Conservation (phyloP, 2,113 vertebrate genomes). For the Oryzias woworae region DNA sequence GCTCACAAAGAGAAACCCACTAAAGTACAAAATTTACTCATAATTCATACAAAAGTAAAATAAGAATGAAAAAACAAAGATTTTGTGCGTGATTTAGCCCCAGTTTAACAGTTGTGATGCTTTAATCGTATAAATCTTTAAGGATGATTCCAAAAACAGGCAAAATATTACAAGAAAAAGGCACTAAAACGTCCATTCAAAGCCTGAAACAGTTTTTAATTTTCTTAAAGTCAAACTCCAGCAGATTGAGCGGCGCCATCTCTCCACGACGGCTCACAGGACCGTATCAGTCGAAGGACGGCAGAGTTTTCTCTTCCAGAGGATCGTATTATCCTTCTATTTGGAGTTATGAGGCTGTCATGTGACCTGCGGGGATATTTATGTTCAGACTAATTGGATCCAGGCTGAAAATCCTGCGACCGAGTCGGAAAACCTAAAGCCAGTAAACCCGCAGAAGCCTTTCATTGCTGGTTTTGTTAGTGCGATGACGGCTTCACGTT, state of each 20-base stretch:
- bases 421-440: background rate
- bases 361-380: slow-evolving; percentile 55
- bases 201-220: background rate
- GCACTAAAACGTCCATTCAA: background rate
- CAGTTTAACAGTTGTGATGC: too few species aligned
- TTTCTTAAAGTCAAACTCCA: slow-evolving; percentile 8
- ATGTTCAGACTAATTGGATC: slow-evolving; percentile 42
- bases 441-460: background rate
- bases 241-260: slow-evolving; percentile 42
- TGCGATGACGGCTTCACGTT: background rate
- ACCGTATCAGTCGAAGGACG: slow-evolving; percentile 46
- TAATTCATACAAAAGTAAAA: background rate
- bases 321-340: slow-evolving; percentile 56
- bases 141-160: background rate
- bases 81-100: too few species aligned
- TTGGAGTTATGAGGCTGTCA: slow-evolving; percentile 58
- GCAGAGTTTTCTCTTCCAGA: slow-evolving; percentile 39
- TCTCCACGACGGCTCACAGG: slow-evolving; percentile 15
- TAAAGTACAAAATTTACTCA: background rate
- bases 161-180: background rate
- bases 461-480: background rate
- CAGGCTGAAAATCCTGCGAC: slow-evolving; percentile 13
- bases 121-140: background rate
- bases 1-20: background rate
- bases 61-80: background rate